Conservation (phyloP, 2,888 invertebrate species). For the Drosophila hawaiiensis region DNA sequence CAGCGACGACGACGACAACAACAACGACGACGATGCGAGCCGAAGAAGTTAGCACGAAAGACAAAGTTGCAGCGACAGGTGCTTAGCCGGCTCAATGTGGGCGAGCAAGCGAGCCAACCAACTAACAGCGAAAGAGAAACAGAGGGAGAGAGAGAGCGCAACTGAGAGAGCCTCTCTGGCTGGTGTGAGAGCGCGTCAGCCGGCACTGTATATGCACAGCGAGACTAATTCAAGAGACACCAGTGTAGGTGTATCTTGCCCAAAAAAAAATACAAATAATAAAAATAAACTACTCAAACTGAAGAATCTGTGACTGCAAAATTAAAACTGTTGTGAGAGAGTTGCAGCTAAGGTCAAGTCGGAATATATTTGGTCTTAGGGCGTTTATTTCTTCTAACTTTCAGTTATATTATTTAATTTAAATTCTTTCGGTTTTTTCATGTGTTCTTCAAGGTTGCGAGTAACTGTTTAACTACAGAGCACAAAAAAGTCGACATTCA, state of each 20-base stretch:
- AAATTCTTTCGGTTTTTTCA: not conserved
- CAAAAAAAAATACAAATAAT: not conserved
- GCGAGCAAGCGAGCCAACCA: constrained; percentile 26
- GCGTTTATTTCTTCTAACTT: not conserved
- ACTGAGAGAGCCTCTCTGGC: not conserved
- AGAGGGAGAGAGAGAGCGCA: not conserved
- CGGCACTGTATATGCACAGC: constrained; percentile 24
- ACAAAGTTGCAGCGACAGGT: constrained; percentile 71
- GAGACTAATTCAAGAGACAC: constrained; percentile 47
- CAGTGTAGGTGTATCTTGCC: constrained; percentile 49
- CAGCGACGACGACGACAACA: constrained; percentile 18
- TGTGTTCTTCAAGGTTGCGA: constrained; percentile 3
- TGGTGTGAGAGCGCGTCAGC: constrained; percentile 32
- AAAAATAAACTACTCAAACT: not conserved
- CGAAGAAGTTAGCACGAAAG: constrained; percentile 64
- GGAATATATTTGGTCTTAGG: not conserved
- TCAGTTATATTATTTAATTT: not conserved
- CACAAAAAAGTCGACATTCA: not conserved
- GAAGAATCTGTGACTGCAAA: not conserved
- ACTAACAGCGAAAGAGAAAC: constrained; percentile 1
- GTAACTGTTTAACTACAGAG: not conserved
- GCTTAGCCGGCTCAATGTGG: constrained; percentile 46
- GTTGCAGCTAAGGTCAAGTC: not conserved
- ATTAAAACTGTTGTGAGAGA: not conserved
- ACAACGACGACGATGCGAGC: constrained; percentile 22